Conservation (phyloP, 2,888 invertebrate genomes). For the Agrochola lota region DNA sequence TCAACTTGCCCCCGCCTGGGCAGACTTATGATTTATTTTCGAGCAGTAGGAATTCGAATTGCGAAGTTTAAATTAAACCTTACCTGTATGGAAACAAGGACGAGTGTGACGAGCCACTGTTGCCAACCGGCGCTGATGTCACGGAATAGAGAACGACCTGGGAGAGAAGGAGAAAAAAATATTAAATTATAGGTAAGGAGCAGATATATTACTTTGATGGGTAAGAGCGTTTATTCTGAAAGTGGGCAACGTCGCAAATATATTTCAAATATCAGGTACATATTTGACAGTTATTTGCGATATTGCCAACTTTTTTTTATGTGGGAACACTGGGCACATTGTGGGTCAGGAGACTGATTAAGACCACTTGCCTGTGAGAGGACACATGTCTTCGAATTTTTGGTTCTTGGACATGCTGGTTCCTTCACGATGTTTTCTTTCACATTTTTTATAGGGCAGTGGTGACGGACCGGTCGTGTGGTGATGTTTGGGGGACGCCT, state of each 20-base stretch:
- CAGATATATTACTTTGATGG: no score
- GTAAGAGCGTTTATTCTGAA: no score
- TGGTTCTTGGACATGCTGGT: no score
- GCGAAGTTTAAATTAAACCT: background rate
- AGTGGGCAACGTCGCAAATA: no score
- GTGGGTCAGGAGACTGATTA: no score
- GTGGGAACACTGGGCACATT: no score
- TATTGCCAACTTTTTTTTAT: no score
- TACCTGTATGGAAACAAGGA: conserved; percentile 91
- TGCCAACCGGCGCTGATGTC: conserved; percentile 92
- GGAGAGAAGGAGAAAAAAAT: conserved; percentile 33
- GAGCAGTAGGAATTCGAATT: background rate
- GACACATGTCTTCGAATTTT: no score
- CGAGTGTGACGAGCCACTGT: conserved; percentile 93
- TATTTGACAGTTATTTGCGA: no score
- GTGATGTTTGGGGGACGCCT: background rate
- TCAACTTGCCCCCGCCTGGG: no score
- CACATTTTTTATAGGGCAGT: background rate
- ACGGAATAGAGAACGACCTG: conserved; percentile 90
- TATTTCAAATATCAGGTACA: no score
- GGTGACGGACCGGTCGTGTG: background rate
- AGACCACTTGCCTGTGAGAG: no score
- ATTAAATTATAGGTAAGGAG: background rate
- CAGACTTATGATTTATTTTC: background rate
- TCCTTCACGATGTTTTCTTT: background rate